A percentile compares a stretch with the other conserved stretches of the same genome.
Conservation (phyloP, 1,140 invertebrate genomes). For the Brachystomella parvula region DNA sequence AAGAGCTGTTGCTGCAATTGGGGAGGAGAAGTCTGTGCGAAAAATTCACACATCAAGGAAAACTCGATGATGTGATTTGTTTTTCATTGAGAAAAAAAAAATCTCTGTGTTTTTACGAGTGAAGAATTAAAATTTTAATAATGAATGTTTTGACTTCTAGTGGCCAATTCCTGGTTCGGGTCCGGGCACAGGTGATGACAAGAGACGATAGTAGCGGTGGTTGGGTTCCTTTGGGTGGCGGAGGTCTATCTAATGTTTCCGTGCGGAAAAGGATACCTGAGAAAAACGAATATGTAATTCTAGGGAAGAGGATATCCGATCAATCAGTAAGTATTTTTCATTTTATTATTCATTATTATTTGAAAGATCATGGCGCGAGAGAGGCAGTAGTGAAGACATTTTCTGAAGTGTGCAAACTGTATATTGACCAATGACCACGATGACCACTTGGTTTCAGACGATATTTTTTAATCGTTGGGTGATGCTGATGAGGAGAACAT, state of each 20-base stretch:
- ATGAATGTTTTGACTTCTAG: conserved; percentile 46
- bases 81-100: background rate
- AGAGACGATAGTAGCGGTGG: conserved; percentile 91
- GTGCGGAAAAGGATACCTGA: conserved; percentile 60
- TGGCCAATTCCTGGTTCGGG: conserved; percentile 85
- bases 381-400: no score
- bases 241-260: conserved; percentile 76
- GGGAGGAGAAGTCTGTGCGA: background rate
- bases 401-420: no score
- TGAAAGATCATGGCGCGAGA: no score
- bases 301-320: conserved; percentile 82
- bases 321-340: conserved; percentile 73
- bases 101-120: background rate
- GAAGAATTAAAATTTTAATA: background rate
- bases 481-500: no score
- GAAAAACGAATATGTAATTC: conserved; percentile 79
- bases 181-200: conserved; percentile 96
- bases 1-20: no score
- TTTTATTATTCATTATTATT: no score
- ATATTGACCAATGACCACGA: no score
- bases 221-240: conserved; percentile 64
- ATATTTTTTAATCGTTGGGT: no score
- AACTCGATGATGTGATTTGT: background rate
- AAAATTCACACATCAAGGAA: background rate
- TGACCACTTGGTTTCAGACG: no score